Base-by-base conservation (phyloP, 2,888 invertebrate species). In the Stenotaenia linearis region DNA sequence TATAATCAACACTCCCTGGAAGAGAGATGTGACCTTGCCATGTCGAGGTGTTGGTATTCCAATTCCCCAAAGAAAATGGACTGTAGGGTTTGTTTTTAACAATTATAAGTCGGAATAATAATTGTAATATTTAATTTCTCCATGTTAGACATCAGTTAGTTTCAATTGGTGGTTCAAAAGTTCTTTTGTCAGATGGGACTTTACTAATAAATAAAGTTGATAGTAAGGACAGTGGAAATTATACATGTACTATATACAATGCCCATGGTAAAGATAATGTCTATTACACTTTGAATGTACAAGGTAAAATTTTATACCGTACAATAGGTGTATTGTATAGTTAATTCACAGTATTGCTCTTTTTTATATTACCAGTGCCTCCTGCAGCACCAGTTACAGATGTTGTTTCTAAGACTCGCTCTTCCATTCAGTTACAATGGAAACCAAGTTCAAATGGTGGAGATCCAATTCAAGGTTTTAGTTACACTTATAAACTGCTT, bases 171-270 rank as follows among this genome's bases (percentile, higher is more conserved):
- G 56, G 56, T 21, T 21, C 18, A 23, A 56, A 56, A 21, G 56
- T 56, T 56, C 18, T 56, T 56, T 10, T 56, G 23, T 56, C 56
- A 74, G 74, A 74, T 21, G 74, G 74, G 4, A 74, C 74, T 3
- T 82, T 87, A 56, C 80, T 83, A 74, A 84, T 86, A 5, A 80
- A 82, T 10, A 82, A 84, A 18, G 84, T 86, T 1, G 81, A 83
- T 37, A 84, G 84, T 9, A 80, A 82, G 4, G 86, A 87, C 80
- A 85, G 86, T 0, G 86, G 85, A 9, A 86, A 86, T 81, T 87
- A 86, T 82, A 85, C 85, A 1, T 87, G 87, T 79, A 81, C 82
- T 12, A 85, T 85, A 0, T 82, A 83, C 75, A 87, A 87, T 80
- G 80, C 81, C 12, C 83, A 85, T 74, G 86, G 86, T 4, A 82